phyloP scores from a whole-genome alignment of 2,113 vertebrate genomes.

The Platichthys stellatus region DNA sequence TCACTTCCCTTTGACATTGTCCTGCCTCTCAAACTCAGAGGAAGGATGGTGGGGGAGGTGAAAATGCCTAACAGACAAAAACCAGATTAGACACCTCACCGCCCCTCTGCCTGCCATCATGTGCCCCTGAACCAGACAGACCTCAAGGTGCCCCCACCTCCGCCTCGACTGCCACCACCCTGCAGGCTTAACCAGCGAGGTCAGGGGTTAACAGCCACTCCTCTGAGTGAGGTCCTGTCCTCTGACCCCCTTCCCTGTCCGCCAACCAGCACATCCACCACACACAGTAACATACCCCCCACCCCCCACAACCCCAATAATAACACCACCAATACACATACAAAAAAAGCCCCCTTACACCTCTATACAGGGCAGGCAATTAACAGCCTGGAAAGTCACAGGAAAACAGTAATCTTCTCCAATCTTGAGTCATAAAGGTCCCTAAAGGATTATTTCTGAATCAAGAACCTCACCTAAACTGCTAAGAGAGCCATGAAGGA shows the following conservation, averaged over 20 bases:
- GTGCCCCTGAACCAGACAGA: conserved; percentile 76
- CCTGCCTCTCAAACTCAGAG: conserved; percentile 72
- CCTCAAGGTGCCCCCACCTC: conserved; percentile 51
- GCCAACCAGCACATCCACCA: conserved; percentile 71
- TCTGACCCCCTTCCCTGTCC: conserved; percentile 75
- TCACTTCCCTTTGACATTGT: conserved; percentile 81
- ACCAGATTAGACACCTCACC: conserved; percentile 81
- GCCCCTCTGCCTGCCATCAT: conserved; percentile 70
- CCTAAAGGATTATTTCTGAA: conserved; percentile 64
- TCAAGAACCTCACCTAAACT: conserved; percentile 34
- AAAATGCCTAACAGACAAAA: conserved; percentile 79
- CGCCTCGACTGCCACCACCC: conserved; percentile 70
- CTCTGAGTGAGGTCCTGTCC: conserved; percentile 84
- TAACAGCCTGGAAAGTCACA: conserved; percentile 32
- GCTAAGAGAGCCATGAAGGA: conserved; percentile 24
- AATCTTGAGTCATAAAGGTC: conserved; percentile 63
- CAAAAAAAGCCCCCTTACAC: background rate
- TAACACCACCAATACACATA: conserved; percentile 48
- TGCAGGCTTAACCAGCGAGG: conserved; percentile 79
- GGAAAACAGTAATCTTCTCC: background rate
- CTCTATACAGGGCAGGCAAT: conserved; percentile 34
- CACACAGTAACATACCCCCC: conserved; percentile 58
- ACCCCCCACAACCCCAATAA: conserved; percentile 50
- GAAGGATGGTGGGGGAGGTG: conserved; percentile 71
- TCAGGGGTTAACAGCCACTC: conserved; percentile 83